phyloP scores from a whole-genome alignment of 2,888 invertebrate genomes.

The Clitarchus hookeri region DNA sequence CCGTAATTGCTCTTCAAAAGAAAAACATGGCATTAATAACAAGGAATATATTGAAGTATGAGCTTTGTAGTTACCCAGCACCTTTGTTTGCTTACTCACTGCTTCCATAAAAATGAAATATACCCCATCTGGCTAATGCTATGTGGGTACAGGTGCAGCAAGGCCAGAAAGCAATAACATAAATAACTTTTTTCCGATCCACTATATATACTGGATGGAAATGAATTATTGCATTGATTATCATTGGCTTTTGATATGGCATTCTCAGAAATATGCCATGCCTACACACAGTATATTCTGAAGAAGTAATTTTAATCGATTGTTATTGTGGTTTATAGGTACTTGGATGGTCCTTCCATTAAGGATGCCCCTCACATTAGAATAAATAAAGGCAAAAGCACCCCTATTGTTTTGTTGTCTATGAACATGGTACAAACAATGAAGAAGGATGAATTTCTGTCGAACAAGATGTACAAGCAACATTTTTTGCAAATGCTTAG shows the following conservation, averaged over 20 bases:
- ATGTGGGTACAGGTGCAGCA: background rate
- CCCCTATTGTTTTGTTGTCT: background rate
- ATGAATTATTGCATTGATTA: background rate
- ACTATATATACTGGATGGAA: background rate
- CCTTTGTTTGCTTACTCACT: conserved; percentile 4
- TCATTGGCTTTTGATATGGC: background rate
- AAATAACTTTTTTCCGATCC: background rate
- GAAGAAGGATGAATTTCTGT: background rate
- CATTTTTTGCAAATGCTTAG: background rate
- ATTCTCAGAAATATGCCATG: background rate
- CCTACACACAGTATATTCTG: background rate
- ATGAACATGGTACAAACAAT: background rate
- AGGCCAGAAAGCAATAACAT: background rate
- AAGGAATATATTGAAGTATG: background rate
- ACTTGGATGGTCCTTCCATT: background rate
- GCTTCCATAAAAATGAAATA: background rate
- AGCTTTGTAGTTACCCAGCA: background rate
- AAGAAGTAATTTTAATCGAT: background rate
- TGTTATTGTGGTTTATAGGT: background rate
- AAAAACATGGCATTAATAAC: background rate
- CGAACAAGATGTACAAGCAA: conserved; percentile 10
- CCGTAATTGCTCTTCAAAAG: background rate
- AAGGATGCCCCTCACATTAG: background rate
- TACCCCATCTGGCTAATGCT: background rate
- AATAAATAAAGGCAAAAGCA: background rate